A percentile compares a stretch with the other conserved stretches of the same genome.
Evolutionary conservation across 2,797 vertebrate genomes (phyloP).

Genomic region (Leptatherina wallacei): DNA sequence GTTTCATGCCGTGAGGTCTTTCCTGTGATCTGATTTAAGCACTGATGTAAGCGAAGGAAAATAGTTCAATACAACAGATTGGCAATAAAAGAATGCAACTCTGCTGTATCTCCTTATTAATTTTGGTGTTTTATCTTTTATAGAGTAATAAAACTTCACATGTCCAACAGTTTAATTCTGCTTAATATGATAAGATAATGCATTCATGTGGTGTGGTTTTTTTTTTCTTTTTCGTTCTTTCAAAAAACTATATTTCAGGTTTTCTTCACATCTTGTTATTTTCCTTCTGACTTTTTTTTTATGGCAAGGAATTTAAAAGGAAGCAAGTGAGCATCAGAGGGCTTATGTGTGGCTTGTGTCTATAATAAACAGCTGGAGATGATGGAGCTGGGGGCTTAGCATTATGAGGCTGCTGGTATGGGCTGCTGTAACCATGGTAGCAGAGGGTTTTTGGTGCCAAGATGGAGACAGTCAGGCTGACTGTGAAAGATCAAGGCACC

Average conservation of each 20-base stretch:
- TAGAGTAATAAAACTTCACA: constrained; percentile 9
- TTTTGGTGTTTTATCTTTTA: constrained; percentile 34
- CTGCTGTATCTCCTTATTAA: constrained; percentile 10
- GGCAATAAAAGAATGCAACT: neutral
- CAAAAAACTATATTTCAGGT: neutral
- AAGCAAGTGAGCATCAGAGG: constrained; percentile 43
- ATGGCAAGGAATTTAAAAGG: constrained; percentile 34
- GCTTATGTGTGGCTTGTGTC: constrained; percentile 68
- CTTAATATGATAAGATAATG: neutral
- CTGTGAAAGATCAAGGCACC: constrained; percentile 72
- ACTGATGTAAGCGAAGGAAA: constrained; percentile 29
- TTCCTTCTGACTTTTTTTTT: constrained; percentile 18
- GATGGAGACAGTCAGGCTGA: constrained; percentile 74
- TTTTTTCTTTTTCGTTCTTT: neutral
- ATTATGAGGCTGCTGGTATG: constrained; percentile 53
- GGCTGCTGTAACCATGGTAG: constrained; percentile 49
- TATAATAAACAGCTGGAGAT: constrained; percentile 77
- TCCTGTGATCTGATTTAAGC: constrained; percentile 34
- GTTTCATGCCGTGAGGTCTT: constrained; percentile 22
- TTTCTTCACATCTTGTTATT: neutral
- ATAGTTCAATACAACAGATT: constrained; percentile 7
- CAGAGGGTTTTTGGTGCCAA: constrained; percentile 28
- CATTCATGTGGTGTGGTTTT: neutral
- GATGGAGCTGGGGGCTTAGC: constrained; percentile 66
- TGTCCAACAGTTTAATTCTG: neutral